Conservation (phyloP, 2,888 invertebrate species). For the Tortricodes alternella region DNA sequence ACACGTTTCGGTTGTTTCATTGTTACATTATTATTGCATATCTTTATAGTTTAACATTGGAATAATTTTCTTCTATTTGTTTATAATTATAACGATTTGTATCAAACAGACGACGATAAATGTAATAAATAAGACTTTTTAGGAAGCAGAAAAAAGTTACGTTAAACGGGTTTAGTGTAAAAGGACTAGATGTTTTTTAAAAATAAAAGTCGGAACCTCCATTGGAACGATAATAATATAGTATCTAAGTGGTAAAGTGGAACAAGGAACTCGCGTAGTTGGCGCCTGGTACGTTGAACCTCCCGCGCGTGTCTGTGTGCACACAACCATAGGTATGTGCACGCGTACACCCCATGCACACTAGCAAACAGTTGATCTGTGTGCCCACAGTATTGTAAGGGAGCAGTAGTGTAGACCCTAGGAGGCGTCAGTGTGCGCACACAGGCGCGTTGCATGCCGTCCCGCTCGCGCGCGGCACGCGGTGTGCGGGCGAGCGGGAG, state of each 20-base stretch:
- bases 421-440: slow-evolving; percentile 25
- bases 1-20: neutral
- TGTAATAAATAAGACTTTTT: neutral
- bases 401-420: slow-evolving; percentile 16
- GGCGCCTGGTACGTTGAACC: slow-evolving; percentile 80
- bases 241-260: slow-evolving; percentile 80
- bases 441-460: slow-evolving; percentile 37
- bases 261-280: slow-evolving; percentile 82
- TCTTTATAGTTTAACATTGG: too few species aligned
- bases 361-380: neutral
- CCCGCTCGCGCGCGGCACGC: slow-evolving; percentile 38
- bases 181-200: slow-evolving; percentile 45
- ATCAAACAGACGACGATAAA: neutral
- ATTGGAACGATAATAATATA: slow-evolving; percentile 79
- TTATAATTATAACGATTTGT: neutral
- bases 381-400: slow-evolving; percentile 18
- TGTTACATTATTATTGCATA: neutral
- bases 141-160: slow-evolving; percentile 1
- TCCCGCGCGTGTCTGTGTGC: slow-evolving; percentile 52
- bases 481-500: slow-evolving; percentile 23
- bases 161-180: slow-evolving; percentile 25
- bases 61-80: too few species aligned
- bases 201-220: slow-evolving; percentile 67
- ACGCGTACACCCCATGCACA: slow-evolving; percentile 26
- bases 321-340: slow-evolving; percentile 34